These are phyloP conservation scores for Branchellion lobata DNA, from an alignment of 2,888 invertebrate species.

Conservation along the genomic window DNA sequence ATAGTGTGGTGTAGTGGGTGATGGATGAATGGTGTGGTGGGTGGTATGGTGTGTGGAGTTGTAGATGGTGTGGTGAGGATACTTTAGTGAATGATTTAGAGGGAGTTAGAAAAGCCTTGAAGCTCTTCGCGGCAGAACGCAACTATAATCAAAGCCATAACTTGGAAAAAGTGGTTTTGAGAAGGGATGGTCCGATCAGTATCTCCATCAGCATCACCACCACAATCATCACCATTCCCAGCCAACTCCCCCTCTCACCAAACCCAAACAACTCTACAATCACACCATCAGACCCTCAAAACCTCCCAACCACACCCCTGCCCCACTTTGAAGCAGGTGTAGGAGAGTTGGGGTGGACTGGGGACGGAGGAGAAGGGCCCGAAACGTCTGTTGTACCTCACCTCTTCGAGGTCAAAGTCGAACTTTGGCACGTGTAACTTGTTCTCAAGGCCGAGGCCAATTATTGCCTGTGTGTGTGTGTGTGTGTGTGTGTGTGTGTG, in stretches of 20 bases:
- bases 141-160: no score
- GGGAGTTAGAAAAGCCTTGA: no score
- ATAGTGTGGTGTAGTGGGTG: neutral
- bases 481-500: conserved; percentile 8
- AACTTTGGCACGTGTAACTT: conserved; percentile 79
- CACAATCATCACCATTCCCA: no score
- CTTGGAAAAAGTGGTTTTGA: no score
- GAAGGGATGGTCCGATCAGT: no score
- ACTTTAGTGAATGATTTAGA: no score
- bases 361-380: conserved; percentile 81
- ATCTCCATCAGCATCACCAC: no score
- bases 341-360: conserved; percentile 86
- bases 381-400: conserved; percentile 90
- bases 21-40: conserved; percentile 25
- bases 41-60: neutral
- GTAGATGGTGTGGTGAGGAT: no score
- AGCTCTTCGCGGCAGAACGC: no score
- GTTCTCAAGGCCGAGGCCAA: conserved; percentile 83
- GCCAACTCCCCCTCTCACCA: no score
- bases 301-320: neutral
- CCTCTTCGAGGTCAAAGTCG: conserved; percentile 85
- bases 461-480: conserved; percentile 71
- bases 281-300: no score
- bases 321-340: conserved; percentile 65
- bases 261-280: no score